Evolutionary conservation across 2,888 invertebrate species (phyloP), one percentile per base, ranked within the genome.

Genomic region (Habrosyne pyritoides): DNA sequence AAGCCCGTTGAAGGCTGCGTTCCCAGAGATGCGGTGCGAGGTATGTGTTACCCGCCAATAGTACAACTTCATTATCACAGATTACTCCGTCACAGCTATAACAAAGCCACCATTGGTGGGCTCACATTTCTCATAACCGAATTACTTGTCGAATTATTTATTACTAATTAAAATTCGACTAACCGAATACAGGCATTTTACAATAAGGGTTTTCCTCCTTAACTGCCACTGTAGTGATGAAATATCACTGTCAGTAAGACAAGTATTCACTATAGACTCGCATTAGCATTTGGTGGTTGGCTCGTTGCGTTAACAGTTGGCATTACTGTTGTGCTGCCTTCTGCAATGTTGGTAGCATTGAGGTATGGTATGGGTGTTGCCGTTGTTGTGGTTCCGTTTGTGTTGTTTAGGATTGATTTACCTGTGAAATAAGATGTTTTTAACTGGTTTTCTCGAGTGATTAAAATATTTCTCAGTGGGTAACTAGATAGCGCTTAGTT

Each of bases 341-440:
- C 10, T n/a, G n/a, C 7, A n/a, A 24, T 26, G 24, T 24, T 24
- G 49, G 49, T 49, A 26, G 26, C 14, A 24, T 49, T 26, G 28
- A 18, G 28, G 28, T 18, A 28, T 18, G 28, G 50, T 50, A 30
- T 14, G 5, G 50, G 50, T 18, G n/a, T 18, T 28, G 10, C 28
- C 4, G 52, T 52, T 12, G 55, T 57, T 5, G 10, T 52, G 47
- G 14, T 42, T 21, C 47, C 7, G 12, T 28, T 28, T 10, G 36
- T n/a, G 21, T 0, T 28, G 12, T 36, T 56, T n/a, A 48, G 53
- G 21, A 55, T 28, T 14, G 54, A 5, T 14, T 61, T 61, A 57
- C 54, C 65, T 65, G 58, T 10, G 30, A 28, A 28, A 2, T 8
- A 55, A 46, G n/a, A n/a, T n/a, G 5, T 0, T 30, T 12, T 0